Evolutionary conservation across 2,888 invertebrate species (phyloP), one percentile per base, ranked within the genome.

Genomic region (Troilus luridus): DNA sequence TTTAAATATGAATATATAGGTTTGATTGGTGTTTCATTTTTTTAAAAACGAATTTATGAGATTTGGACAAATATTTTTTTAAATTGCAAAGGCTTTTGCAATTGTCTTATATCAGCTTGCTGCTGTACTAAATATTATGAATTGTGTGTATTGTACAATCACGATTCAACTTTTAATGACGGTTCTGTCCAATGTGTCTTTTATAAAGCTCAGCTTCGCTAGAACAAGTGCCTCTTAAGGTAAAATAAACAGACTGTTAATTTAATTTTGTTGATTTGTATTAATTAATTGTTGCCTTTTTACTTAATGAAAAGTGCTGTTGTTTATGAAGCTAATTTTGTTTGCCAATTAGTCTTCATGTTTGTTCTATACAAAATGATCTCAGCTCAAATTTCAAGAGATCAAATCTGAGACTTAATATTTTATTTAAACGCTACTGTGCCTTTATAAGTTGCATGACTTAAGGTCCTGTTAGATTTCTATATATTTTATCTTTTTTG

Each of bases 371-470:
- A 41, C 17, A 41, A 41, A 41, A 77, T 77, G 72, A 77, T 77
- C 72, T 77, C 72, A 77, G 41, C 72, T 41, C 72, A 77, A 77
- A 77, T 77, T 27, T 77, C 41, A 77, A 41, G 72, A 19, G 72
- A 41, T 77, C 72, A 77, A 41, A 77, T 77, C 19, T 21, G 41
- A 77, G 72, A 77, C 72, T 77, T 77, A 41, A 77, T 77, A 7
- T 27, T 77, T 17, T 77, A 19, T 77, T 41, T 77, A 41, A 77
- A 8, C 17, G 14, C 41, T 77, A 27, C 41, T 41, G 72, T 77
- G 72, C 72, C 72, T 77, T 77, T 41, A 77, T 77, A 24, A 72
- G 67, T 41, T 41, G 17, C 72, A 41, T 41, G 27, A 41, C 10
- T 67, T 77, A 41, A 7, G 72, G 27, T 19, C 19, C 41, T 12